Evolutionary conservation across 2,888 invertebrate genomes (phyloP), one percentile per base, ranked within the genome.

Genomic region (Xylota sylvarum): DNA sequence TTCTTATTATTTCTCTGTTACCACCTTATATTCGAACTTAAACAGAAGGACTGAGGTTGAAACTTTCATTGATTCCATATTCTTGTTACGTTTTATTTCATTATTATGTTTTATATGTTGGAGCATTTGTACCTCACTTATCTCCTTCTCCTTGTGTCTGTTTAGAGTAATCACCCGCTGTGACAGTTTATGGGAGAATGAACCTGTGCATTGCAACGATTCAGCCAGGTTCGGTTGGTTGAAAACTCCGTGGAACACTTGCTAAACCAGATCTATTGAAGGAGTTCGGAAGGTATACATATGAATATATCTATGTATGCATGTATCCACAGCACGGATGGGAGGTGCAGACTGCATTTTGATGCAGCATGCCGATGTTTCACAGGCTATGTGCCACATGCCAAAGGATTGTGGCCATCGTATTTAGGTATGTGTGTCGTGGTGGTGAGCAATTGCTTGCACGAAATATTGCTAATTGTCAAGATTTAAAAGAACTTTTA

Each of bases 81-180:
- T 77, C 48, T 65, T 67, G 56, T 58, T 67, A 58, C 40, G 67
- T 35, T 77, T 77, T 62, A 55, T 69, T 70, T 78, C 60, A 69
- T 60, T 64, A 78, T 69, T 76, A 65, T 48, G 65, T 56, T 76
- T 43, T 30, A 58, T 48, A 72, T 62, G 78, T 69, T 62, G 70
- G 55, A 70, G 52, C 62, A 78, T 70, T 78, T 78, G 78, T 70
- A 43, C 40, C 52, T 78, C 52, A 78, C 69, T 78, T 78, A 60
- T 70, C 60, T 78, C 69, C 43, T 62, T 78, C 52, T 52, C 40
- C 60, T 78, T 78, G 32, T 78, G 69, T 62, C 69, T 62, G 70
- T 60, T 78, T 58, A 78, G 40, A 78, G 70, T 70, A 69, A 70
- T 78, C 69, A 70, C 78, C 78, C 62, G 78, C 78, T 78, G 78